Evolutionary conservation across 2,113 vertebrate genomes (phyloP).

Genomic region (Indri indri): DNA sequence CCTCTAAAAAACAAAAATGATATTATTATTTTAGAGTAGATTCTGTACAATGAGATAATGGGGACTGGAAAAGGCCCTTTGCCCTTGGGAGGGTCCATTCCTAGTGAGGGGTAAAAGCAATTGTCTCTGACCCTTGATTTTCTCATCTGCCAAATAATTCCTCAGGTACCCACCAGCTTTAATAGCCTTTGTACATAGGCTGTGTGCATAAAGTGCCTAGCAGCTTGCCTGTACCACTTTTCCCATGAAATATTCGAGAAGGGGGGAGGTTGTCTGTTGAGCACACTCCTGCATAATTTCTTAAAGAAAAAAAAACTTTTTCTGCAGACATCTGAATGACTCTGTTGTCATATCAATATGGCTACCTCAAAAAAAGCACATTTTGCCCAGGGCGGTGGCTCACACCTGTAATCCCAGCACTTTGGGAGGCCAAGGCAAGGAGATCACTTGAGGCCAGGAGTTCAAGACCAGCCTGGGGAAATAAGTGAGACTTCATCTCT

Average conservation of each 20-base stretch:
- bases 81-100: neutral
- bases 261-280: neutral
- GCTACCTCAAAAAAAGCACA: neutral
- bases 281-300: neutral
- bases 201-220: neutral
- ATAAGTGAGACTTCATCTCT: too few species aligned
- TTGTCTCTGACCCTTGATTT: constrained; percentile 17
- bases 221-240: neutral
- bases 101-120: neutral
- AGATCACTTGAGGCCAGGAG: too few species aligned
- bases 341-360: neutral
- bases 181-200: neutral
- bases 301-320: neutral
- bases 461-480: too few species aligned
- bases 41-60: neutral
- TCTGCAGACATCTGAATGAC: neutral
- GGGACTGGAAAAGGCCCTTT: neutral
- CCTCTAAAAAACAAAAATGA: neutral
- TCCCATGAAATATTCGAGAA: neutral
- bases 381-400: neutral
- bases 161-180: neutral
- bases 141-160: neutral
- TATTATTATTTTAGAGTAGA: neutral
- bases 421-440: too few species aligned
- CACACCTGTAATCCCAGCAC: too few species aligned